A percentile compares a stretch with the other conserved stretches of the same genome.
phyloP scores from a whole-genome alignment of 64 coral and sea anemone genomes.

The Dendrophyllia cribrosa region DNA sequence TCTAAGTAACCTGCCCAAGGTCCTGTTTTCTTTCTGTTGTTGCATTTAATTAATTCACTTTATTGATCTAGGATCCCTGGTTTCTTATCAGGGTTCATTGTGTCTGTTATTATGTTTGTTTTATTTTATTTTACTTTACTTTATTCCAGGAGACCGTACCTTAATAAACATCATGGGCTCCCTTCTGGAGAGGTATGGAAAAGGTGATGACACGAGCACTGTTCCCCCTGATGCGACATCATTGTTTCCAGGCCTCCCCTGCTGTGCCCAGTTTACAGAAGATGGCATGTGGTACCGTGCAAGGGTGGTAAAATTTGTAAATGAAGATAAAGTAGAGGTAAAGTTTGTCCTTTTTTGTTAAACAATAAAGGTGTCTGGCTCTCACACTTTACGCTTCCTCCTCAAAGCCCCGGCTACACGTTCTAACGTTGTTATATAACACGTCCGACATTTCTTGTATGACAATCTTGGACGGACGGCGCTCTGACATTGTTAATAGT shows the following conservation, averaged over 20 bases:
- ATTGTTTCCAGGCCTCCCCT: conserved; percentile 59
- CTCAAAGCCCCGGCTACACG: too few species aligned
- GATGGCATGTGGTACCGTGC: conserved; percentile 93
- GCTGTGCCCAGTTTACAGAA: conserved; percentile 79
- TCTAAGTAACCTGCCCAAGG: too few species aligned
- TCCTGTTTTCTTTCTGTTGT: too few species aligned
- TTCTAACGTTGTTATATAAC: too few species aligned
- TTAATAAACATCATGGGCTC: conserved; percentile 76
- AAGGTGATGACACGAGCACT: conserved; percentile 22
- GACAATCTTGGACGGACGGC: too few species aligned
- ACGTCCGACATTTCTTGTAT: too few species aligned
- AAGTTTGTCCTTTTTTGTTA: neutral
- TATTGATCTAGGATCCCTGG: too few species aligned
- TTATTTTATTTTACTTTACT: neutral
- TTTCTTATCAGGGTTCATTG: neutral
- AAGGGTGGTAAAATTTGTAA: conserved; percentile 21
- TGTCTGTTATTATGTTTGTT: neutral
- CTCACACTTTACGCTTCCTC: too few species aligned
- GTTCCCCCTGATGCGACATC: conserved; percentile 47
- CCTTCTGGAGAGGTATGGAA: conserved; percentile 40
- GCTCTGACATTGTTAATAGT: too few species aligned
- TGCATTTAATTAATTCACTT: too few species aligned
- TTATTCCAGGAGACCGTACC: conserved; percentile 63
- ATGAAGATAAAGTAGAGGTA: conserved; percentile 77
- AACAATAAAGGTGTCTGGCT: too few species aligned